A percentile compares a stretch with the other conserved stretches of the same genome.
Conservation (phyloP, 2,113 vertebrate genomes). For the Telmatochromis brichardi region DNA sequence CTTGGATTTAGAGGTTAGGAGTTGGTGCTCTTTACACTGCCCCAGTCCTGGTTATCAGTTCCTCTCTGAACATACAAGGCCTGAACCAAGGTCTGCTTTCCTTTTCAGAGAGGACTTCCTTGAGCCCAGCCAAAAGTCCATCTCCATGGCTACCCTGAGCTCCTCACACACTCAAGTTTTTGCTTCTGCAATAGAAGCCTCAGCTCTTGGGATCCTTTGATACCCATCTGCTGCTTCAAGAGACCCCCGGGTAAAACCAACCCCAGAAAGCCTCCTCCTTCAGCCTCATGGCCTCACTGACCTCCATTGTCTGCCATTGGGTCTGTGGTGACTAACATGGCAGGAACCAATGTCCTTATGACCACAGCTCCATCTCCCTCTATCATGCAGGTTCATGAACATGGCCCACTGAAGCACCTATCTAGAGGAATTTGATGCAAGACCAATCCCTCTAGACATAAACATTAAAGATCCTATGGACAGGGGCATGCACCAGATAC, state of each 20-base stretch:
- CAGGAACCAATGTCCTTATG: neutral
- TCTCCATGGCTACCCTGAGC: neutral
- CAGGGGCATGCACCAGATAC: neutral
- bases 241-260: neutral
- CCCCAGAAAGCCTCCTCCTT: neutral
- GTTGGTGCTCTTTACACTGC: neutral
- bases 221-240: neutral
- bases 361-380: neutral
- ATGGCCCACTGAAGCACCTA: accelerated
- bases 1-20: neutral
- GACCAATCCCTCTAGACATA: neutral
- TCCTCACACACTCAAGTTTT: neutral
- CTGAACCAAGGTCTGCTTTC: neutral
- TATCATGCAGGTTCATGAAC: neutral
- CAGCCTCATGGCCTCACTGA: neutral
- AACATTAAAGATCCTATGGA: neutral
- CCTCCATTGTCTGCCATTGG: neutral
- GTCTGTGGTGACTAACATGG: neutral
- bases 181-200: neutral
- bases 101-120: neutral
- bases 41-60: neutral
- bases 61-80: neutral
- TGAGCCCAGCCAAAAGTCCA: accelerated
- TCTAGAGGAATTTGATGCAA: neutral
- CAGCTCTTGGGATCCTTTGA: neutral